Conservation (phyloP, 1,140 invertebrate species). For the Diprion similis region DNA sequence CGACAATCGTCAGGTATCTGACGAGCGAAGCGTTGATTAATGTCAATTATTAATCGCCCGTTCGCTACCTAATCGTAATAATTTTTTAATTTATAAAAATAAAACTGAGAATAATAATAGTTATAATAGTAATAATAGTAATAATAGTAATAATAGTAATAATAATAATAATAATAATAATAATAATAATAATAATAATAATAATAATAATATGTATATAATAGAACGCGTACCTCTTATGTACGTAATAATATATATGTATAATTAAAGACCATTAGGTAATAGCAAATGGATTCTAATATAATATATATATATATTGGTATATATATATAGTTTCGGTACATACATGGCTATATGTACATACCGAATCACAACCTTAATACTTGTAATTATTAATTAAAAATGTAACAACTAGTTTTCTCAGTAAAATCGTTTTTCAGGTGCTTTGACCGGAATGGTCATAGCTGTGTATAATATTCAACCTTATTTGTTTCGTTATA, state of each 20-base stretch:
- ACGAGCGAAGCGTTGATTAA: background rate
- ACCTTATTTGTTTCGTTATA: too few relatives aligned
- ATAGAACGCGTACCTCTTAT: constrained; percentile 1
- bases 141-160: too few relatives aligned
- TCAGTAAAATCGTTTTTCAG: background rate
- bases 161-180: too few relatives aligned
- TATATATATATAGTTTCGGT: constrained; percentile 9
- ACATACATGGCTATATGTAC: background rate
- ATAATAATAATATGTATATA: background rate
- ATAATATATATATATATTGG: constrained; percentile 10
- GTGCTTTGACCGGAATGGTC: background rate
- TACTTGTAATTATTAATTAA: constrained; percentile 43
- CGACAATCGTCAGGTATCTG: background rate
- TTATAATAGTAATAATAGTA: too few relatives aligned
- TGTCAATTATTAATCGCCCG: background rate
- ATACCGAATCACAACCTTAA: constrained; percentile 53
- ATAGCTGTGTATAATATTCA: background rate
- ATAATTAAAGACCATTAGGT: constrained; percentile 6
- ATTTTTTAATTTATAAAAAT: background rate
- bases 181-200: too few relatives aligned
- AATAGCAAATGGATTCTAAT: constrained; percentile 15
- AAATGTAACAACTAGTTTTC: constrained; percentile 19
- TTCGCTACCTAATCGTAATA: background rate
- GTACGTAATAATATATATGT: background rate
- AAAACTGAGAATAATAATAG: too few relatives aligned